Percentiles rank a stretch among this genome's conserved stretches.
These are phyloP conservation scores for Micromesistius poutassou DNA, from an alignment of 2,797 vertebrate genomes.

Conservation along the genomic window DNA sequence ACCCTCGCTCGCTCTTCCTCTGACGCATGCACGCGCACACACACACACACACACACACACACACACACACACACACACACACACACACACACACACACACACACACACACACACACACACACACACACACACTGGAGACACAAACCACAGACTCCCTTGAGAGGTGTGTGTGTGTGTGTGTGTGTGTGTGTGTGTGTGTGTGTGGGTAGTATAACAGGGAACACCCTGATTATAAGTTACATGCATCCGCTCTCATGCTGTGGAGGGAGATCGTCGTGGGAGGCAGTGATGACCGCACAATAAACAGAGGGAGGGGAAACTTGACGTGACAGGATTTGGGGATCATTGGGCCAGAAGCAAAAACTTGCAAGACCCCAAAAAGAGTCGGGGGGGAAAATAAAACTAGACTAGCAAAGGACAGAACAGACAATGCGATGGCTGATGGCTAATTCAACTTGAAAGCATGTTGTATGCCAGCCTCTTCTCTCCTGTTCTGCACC, in stretches of 20 bases:
- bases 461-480: background rate
- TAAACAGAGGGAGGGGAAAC: background rate
- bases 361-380: slow-evolving; percentile 18
- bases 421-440: background rate
- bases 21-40: background rate
- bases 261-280: slow-evolving; percentile 26
- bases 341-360: background rate
- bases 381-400: slow-evolving; percentile 10
- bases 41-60: background rate
- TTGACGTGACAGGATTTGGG: too few relatives aligned
- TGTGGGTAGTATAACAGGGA: background rate
- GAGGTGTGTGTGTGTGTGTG: slow-evolving; percentile 4
- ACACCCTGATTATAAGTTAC: slow-evolving; percentile 13
- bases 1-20: slow-evolving; percentile 38
- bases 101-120: background rate
- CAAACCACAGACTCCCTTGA: background rate
- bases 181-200: slow-evolving; percentile 11
- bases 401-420: slow-evolving; percentile 12
- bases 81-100: background rate
- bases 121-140: background rate
- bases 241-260: slow-evolving; percentile 28
- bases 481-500: background rate
- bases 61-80: background rate
- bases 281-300: slow-evolving; percentile 34
- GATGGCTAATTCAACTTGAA: background rate